A percentile compares a stretch with the other conserved stretches of the same genome.
Conservation (phyloP, 2,888 invertebrate species). For the Sepiola atlantica region DNA sequence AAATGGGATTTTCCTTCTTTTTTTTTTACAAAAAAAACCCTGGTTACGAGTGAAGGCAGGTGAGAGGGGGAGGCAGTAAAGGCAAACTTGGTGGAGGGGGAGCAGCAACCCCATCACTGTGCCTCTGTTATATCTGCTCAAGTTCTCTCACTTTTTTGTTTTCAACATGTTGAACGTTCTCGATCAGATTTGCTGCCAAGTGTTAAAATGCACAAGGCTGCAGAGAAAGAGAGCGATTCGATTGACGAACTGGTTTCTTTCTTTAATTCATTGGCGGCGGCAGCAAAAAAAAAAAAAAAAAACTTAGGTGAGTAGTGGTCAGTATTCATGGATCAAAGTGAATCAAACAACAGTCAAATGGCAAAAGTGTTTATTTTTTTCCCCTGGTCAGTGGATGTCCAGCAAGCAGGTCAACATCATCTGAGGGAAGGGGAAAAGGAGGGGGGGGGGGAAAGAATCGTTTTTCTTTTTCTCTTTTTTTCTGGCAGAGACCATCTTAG, state of each 20-base stretch:
- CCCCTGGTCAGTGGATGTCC: conserved; percentile 23
- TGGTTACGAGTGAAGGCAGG: conserved; percentile 13
- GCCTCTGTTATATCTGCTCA: background rate
- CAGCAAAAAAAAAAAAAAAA: background rate
- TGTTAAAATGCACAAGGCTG: background rate
- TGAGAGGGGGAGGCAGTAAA: background rate
- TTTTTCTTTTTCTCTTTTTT: background rate
- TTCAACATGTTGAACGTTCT: background rate
- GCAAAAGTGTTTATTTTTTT: background rate
- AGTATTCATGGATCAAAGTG: conserved; percentile 32
- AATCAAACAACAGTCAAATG: conserved; percentile 16
- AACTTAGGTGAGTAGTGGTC: conserved; percentile 8
- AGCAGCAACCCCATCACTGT: background rate
- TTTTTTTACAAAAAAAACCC: background rate
- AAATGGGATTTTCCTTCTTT: conserved; percentile 5
- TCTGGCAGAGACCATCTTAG: conserved; percentile 32
- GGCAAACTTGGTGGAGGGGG: background rate
- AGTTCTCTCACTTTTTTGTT: background rate
- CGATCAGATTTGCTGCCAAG: background rate
- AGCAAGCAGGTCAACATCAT: conserved; percentile 32
- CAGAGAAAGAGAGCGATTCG: background rate
- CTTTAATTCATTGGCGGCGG: background rate
- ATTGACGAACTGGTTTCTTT: background rate
- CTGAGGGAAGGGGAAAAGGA: conserved; percentile 24
- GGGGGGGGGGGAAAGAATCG: no score